Evolutionary conservation across 64 coral and sea anemone species (phyloP).

Genomic region (Stylophora pistillata): DNA sequence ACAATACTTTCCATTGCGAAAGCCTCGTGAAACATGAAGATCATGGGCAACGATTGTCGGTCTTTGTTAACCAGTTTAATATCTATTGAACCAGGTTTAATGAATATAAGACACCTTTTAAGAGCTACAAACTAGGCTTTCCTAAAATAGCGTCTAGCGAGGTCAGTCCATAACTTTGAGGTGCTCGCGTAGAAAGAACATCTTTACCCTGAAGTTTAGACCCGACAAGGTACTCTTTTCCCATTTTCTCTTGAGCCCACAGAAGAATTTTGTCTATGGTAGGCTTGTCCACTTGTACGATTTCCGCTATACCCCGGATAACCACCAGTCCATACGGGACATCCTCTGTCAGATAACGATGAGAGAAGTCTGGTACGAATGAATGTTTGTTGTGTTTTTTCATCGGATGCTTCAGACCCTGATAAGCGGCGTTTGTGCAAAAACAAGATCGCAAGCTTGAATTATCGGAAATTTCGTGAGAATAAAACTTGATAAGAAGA

Average conservation of each 20-base stretch:
- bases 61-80: too few relatives aligned
- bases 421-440: slow-evolving; percentile 32
- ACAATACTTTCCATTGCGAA: too few relatives aligned
- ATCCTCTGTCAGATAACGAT: slow-evolving; percentile 58
- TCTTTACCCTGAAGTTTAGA: neutral
- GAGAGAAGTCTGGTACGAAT: slow-evolving; percentile 47
- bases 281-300: slow-evolving; percentile 57
- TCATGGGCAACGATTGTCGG: too few relatives aligned
- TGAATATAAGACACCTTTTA: too few relatives aligned
- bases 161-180: neutral
- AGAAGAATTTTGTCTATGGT: slow-evolving; percentile 58
- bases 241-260: slow-evolving; percentile 65
- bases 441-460: slow-evolving; percentile 27
- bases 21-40: too few relatives aligned
- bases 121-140: neutral
- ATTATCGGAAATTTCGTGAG: slow-evolving; percentile 46
- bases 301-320: slow-evolving; percentile 68
- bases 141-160: neutral
- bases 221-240: slow-evolving; percentile 62
- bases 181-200: neutral
- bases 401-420: slow-evolving; percentile 53
- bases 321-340: slow-evolving; percentile 61
- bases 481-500: neutral
- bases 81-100: too few relatives aligned
- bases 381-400: neutral